These are phyloP conservation scores for Xerus inauris DNA, from an alignment of 2,113 vertebrate genomes.

Conservation along the genomic window DNA sequence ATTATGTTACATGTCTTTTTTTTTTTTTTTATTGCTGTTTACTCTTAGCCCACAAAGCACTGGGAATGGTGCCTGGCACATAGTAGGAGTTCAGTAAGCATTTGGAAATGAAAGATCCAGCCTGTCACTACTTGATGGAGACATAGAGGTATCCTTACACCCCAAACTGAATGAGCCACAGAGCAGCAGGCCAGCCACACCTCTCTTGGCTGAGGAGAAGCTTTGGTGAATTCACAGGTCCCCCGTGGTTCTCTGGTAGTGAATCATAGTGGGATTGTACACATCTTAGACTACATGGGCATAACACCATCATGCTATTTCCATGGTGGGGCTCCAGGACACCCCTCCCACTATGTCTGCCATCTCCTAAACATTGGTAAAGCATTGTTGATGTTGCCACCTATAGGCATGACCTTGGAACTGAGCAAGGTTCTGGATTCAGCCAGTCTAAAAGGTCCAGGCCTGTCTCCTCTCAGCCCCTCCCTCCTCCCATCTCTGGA, in stretches of 20 bases:
- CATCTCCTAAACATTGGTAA: background rate
- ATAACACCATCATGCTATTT: background rate
- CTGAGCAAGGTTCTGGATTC: background rate
- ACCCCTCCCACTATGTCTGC: background rate
- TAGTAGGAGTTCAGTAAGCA: background rate
- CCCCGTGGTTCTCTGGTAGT: background rate
- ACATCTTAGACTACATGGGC: background rate
- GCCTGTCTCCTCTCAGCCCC: background rate
- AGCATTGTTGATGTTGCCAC: background rate
- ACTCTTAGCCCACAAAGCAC: slow-evolving; percentile 20
- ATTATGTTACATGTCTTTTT: background rate
- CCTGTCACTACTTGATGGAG: background rate
- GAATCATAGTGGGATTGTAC: background rate
- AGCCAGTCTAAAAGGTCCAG: background rate
- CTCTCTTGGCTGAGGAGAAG: background rate
- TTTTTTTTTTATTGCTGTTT: background rate
- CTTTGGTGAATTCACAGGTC: background rate
- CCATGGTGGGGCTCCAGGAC: background rate
- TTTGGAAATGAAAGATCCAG: background rate
- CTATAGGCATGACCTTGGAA: background rate
- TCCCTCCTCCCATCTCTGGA: background rate
- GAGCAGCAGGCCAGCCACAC: background rate
- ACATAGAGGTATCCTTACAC: background rate
- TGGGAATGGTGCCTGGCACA: background rate
- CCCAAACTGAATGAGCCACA: background rate